Percentiles rank a stretch among this genome's conserved stretches.
Conservation (phyloP, 2,797 vertebrate species). For the Heliangelus exortis region DNA sequence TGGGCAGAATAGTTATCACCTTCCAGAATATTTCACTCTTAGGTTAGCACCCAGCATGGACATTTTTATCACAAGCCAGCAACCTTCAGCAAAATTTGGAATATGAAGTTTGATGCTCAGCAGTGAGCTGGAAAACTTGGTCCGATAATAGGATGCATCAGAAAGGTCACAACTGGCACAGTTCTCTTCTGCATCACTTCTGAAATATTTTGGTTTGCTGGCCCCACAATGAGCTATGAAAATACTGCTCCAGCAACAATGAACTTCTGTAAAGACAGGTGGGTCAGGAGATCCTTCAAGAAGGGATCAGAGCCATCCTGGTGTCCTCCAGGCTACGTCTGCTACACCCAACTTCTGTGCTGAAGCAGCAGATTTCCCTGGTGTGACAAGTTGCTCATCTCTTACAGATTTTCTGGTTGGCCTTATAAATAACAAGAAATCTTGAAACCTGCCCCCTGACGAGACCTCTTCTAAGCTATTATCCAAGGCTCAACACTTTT, state of each 20-base stretch:
- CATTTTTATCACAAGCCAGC: background rate
- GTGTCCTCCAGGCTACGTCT: background rate
- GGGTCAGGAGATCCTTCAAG: background rate
- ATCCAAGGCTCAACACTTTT: background rate
- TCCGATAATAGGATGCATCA: background rate
- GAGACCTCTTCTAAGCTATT: background rate
- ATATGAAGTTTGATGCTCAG: background rate
- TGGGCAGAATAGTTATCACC: background rate
- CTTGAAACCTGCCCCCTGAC: background rate
- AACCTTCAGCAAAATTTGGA: background rate
- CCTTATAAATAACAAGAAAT: background rate
- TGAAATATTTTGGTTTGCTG: background rate
- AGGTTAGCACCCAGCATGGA: background rate
- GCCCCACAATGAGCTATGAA: background rate
- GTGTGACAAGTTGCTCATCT: background rate
- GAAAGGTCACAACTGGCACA: background rate
- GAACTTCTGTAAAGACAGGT: background rate
- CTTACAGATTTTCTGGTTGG: background rate
- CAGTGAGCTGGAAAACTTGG: background rate
- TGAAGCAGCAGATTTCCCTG: background rate
- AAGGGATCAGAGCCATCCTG: background rate
- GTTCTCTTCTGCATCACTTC: background rate
- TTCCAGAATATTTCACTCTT: background rate
- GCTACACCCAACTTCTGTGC: accelerated
- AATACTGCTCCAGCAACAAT: background rate